These are phyloP conservation scores for Drosophila parvula DNA, from an alignment of 1,140 invertebrate species.

Conservation along the genomic window DNA sequence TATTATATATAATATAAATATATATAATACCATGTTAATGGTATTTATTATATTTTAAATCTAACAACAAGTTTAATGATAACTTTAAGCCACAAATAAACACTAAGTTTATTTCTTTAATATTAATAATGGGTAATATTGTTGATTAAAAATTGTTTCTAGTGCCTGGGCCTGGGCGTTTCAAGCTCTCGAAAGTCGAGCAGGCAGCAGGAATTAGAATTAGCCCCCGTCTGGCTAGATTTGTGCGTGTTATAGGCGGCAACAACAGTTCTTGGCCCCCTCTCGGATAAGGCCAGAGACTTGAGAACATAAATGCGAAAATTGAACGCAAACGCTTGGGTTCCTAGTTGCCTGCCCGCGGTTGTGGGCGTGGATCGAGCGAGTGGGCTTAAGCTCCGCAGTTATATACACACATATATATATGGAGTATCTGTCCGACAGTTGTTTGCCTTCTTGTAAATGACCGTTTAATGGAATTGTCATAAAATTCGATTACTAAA, in stretches of 20 bases:
- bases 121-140: too few species aligned
- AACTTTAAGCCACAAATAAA: too few species aligned
- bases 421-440: slow-evolving; percentile 18
- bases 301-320: slow-evolving; percentile 13
- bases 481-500: slow-evolving; percentile 51
- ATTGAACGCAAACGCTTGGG: slow-evolving; percentile 3
- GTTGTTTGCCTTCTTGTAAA: slow-evolving; percentile 48
- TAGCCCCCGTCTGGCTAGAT: slow-evolving; percentile 36
- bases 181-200: slow-evolving; percentile 35
- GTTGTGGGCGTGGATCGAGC: slow-evolving; percentile 36
- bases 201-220: slow-evolving; percentile 39
- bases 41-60: background rate
- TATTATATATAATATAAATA: background rate
- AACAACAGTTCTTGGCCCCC: slow-evolving; percentile 15
- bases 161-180: slow-evolving; percentile 4
- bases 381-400: slow-evolving; percentile 20
- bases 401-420: background rate
- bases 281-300: background rate
- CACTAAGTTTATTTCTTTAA: too few species aligned
- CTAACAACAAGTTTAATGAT: too few species aligned
- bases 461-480: slow-evolving; percentile 52
- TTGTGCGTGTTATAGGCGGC: slow-evolving; percentile 48
- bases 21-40: too few species aligned
- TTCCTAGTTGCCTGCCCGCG: slow-evolving; percentile 15
- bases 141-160: background rate